phyloP scores from a whole-genome alignment of 2,797 vertebrate genomes.

The Champsocephalus gunnari region DNA sequence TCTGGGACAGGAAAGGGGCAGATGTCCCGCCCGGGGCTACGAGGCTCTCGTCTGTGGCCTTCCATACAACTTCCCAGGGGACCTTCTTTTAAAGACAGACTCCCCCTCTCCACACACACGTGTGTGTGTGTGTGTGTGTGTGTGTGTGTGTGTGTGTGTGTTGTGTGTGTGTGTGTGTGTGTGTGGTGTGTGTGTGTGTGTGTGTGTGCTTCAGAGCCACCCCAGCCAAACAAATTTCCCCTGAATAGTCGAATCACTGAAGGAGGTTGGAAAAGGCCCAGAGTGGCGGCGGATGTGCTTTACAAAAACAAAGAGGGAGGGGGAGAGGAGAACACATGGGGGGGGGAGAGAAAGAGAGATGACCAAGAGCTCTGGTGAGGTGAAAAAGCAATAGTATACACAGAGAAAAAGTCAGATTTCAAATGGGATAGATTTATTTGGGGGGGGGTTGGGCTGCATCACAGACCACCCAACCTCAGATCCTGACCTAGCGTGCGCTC shows the following conservation, averaged over 20 bases:
- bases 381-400: conserved; percentile 9
- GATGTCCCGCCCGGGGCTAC: conserved; percentile 76
- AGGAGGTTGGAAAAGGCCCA: conserved; percentile 66
- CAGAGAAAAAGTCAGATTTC: neutral
- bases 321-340: neutral
- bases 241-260: conserved; percentile 52
- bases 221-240: conserved; percentile 55
- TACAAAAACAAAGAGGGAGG: conserved; percentile 61
- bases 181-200: conserved; percentile 8
- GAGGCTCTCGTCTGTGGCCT: conserved; percentile 69
- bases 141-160: too few relatives aligned
- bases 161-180: too few relatives aligned
- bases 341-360: neutral
- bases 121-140: too few relatives aligned
- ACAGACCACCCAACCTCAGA: conserved; percentile 66
- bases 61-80: conserved; percentile 74
- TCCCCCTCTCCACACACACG: neutral
- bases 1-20: conserved; percentile 73
- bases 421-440: conserved; percentile 15
- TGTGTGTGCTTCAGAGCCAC: conserved; percentile 45
- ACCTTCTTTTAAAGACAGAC: conserved; percentile 55
- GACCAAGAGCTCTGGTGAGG: conserved; percentile 40
- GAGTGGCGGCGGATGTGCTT: conserved; percentile 58
- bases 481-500: conserved; percentile 40
- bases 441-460: neutral